Percentiles rank a stretch among this genome's conserved stretches.
These are phyloP conservation scores for Aphelenchoides besseyi DNA, from an alignment of 1,140 invertebrate genomes.

Conservation along the genomic window DNA sequence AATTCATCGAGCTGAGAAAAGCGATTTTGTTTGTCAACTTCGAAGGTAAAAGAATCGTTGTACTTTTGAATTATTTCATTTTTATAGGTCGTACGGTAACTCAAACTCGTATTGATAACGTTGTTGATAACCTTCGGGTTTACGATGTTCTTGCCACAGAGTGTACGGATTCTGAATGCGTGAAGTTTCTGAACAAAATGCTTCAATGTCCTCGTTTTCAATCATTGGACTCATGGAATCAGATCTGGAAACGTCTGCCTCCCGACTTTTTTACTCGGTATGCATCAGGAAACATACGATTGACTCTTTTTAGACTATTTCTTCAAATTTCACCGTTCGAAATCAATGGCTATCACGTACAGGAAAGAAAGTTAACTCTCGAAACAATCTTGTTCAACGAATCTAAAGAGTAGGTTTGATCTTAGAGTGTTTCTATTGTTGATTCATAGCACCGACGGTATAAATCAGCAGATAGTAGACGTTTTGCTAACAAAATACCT, in stretches of 20 bases:
- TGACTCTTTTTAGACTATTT: neutral
- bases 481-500: neutral
- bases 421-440: neutral
- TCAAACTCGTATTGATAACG: neutral
- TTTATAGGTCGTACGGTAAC: neutral
- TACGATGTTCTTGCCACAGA: neutral
- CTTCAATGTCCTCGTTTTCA: neutral
- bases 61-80: neutral
- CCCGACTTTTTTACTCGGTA: neutral
- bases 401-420: neutral
- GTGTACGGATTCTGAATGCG: neutral
- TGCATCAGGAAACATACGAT: no score
- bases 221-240: neutral
- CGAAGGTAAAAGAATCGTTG: neutral
- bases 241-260: conserved; percentile 7
- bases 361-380: neutral
- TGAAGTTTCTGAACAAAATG: neutral
- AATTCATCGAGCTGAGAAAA: neutral
- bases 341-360: neutral
- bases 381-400: neutral
- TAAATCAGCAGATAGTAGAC: neutral
- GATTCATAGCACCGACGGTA: neutral
- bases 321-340: neutral
- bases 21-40: neutral
- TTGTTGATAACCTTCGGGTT: neutral